A percentile compares a stretch with the other conserved stretches of the same genome.
These are phyloP conservation scores for Takifugu flavidus DNA, from an alignment of 2,113 vertebrate species.

Conservation along the genomic window DNA sequence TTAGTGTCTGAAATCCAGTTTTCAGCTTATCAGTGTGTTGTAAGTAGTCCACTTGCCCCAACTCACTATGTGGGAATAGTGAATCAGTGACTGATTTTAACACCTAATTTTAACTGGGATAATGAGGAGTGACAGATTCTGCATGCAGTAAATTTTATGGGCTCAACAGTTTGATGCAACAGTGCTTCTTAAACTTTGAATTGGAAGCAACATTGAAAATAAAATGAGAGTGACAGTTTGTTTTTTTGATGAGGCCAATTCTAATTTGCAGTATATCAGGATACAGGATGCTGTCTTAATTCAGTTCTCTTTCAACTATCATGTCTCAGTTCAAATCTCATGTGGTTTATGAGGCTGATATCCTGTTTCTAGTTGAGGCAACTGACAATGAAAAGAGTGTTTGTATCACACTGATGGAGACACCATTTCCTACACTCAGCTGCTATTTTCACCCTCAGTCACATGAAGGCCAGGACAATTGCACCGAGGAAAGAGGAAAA, in stretches of 20 bases:
- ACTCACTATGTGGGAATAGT: no score
- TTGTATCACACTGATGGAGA: constrained; percentile 59
- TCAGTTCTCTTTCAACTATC: constrained; percentile 55
- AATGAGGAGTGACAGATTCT: no score
- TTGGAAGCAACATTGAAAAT: constrained; percentile 12
- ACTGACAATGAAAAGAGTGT: constrained; percentile 69
- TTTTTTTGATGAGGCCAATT: constrained; percentile 39
- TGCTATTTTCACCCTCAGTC: constrained; percentile 37
- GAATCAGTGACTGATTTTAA: no score
- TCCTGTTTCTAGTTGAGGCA: constrained; percentile 70
- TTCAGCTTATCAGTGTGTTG: no score
- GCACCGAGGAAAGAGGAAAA: no score
- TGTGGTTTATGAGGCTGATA: constrained; percentile 70
- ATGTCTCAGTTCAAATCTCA: constrained; percentile 70
- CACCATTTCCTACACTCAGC: constrained; percentile 55
- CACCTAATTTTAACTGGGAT: no score
- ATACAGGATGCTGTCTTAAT: constrained; percentile 68
- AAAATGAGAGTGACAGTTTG: constrained; percentile 18
- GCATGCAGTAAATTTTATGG: constrained; percentile 8
- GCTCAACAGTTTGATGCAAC: constrained; percentile 31
- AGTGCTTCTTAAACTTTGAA: constrained; percentile 14
- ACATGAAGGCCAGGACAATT: background rate
- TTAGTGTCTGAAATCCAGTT: no score
- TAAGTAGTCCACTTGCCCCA: no score
- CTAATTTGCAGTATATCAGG: constrained; percentile 55